These are phyloP conservation scores for Montipora cactus DNA, from an alignment of 64 coral and sea anemone genomes.

Conservation along the genomic window DNA sequence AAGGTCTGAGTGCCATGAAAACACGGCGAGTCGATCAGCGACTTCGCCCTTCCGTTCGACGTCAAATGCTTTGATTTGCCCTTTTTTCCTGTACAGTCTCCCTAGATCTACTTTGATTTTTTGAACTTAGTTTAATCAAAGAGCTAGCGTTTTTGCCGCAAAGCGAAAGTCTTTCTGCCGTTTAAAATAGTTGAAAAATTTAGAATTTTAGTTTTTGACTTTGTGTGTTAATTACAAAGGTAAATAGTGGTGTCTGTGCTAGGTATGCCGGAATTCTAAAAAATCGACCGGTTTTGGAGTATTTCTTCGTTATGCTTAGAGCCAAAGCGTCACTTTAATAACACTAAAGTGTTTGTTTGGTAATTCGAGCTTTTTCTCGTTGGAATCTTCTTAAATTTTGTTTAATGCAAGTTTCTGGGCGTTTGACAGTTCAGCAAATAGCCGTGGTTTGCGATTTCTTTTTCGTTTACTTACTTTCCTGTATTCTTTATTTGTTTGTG, in stretches of 20 bases:
- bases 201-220: constrained; percentile 83
- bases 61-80: constrained; percentile 69
- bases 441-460: constrained; percentile 39
- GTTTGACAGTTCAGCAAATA: constrained; percentile 51
- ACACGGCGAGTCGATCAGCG: constrained; percentile 57
- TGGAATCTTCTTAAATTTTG: constrained; percentile 38
- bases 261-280: constrained; percentile 73
- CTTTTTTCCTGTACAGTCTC: constrained; percentile 58
- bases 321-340: constrained; percentile 21
- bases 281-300: constrained; percentile 20
- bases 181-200: constrained; percentile 70
- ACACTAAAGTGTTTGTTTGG: constrained; percentile 44
- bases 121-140: constrained; percentile 72
- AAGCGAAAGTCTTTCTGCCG: constrained; percentile 54
- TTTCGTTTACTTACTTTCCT: constrained; percentile 42
- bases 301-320: constrained; percentile 37
- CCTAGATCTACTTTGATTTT: constrained; percentile 77
- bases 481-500: constrained; percentile 44
- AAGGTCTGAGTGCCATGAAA: constrained; percentile 52
- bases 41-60: constrained; percentile 63
- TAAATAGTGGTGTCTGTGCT: constrained; percentile 81
- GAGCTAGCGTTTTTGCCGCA: constrained; percentile 43
- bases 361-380: constrained; percentile 63
- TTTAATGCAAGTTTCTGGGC: constrained; percentile 18
- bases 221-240: constrained; percentile 90